Conservation (phyloP, 1,140 invertebrate genomes). For the Acromyrmex charruanus region DNA sequence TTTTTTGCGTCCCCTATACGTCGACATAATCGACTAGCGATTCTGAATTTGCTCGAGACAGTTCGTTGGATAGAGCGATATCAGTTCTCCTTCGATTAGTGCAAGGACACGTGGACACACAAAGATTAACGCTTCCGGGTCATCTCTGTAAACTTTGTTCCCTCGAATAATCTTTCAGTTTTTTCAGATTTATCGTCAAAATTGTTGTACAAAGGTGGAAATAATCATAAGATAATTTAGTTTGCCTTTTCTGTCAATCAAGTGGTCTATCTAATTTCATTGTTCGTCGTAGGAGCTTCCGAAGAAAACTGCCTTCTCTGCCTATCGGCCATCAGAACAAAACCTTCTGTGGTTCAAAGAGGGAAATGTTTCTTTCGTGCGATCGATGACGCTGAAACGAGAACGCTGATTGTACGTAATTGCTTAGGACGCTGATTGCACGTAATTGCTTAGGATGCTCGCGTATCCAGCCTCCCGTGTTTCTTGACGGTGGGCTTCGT, state of each 20-base stretch:
- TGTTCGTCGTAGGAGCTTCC: constrained; percentile 11
- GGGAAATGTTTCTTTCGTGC: constrained; percentile 15
- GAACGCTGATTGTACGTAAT: constrained; percentile 43
- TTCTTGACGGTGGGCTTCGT: constrained; percentile 33
- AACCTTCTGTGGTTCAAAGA: not conserved
- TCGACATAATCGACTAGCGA: not conserved
- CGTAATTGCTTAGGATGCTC: constrained; percentile 34
- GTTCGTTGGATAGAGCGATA: not conserved
- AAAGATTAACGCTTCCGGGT: not conserved
- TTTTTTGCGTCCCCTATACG: not conserved
- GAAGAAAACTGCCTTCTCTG: not conserved
- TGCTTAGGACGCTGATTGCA: constrained; percentile 25
- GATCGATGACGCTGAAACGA: constrained; percentile 42
- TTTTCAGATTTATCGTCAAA: constrained; percentile 19
- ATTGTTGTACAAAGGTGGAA: constrained; percentile 1
- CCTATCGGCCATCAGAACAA: not conserved
- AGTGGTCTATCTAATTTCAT: constrained; percentile 23
- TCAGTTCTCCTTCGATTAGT: constrained; percentile 12
- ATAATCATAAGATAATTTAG: constrained; percentile 12
- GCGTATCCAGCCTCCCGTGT: constrained; percentile 22
- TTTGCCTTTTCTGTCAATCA: not conserved
- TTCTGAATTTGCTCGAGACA: not conserved
- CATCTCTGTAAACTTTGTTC: not conserved
- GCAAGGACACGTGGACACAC: not conserved
- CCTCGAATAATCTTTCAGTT: constrained; percentile 22